Conservation (phyloP, 2,888 invertebrate species). For the Eristalinus sepulchralis region DNA sequence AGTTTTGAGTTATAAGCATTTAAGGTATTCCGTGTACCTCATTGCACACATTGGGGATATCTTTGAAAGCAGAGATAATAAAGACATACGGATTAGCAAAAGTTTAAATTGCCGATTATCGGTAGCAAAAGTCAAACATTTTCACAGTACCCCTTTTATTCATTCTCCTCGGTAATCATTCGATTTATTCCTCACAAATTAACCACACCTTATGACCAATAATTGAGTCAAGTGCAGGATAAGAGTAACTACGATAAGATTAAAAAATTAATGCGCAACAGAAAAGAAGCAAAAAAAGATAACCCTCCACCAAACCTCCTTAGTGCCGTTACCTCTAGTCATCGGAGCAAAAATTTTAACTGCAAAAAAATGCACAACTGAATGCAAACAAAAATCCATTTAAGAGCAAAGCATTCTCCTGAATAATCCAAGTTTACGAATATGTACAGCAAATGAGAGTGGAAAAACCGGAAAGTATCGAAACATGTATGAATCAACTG, state of each 20-base stretch:
- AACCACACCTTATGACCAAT: no score
- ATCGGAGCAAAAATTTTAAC: no score
- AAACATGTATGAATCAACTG: conserved; percentile 3
- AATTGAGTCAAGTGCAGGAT: neutral
- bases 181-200: neutral
- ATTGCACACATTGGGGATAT: no score
- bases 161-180: neutral
- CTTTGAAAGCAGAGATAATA: no score
- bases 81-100: no score
- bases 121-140: no score
- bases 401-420: conserved; percentile 9
- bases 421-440: conserved; percentile 42
- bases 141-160: no score
- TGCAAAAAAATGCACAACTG: neutral
- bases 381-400: neutral
- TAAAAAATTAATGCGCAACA: neutral
- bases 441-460: conserved; percentile 42
- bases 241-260: neutral
- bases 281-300: neutral
- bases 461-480: conserved; percentile 31
- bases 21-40: no score
- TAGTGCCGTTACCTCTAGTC: neutral
- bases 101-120: no score
- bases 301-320: neutral
- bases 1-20: no score